Conservation (phyloP, 2,797 vertebrate genomes). For the Delichon dasypus region DNA sequence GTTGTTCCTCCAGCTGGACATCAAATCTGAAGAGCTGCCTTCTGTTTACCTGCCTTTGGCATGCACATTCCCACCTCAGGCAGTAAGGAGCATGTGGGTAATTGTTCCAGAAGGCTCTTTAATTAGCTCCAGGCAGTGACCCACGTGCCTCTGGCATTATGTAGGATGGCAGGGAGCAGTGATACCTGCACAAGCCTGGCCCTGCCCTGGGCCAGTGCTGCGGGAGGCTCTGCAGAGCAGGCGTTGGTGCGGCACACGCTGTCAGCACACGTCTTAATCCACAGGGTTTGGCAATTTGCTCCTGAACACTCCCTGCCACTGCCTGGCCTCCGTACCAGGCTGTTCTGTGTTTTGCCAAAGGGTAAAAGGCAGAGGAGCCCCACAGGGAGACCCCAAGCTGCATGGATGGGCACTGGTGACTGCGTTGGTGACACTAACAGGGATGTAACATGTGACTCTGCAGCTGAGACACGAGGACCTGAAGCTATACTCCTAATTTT, state of each 20-base stretch:
- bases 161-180: neutral
- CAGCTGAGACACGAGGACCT: neutral
- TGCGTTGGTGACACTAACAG: rapidly evolving
- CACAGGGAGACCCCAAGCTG: neutral
- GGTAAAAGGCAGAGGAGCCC: neutral
- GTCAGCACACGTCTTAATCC: conserved; percentile 32
- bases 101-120: conserved; percentile 2
- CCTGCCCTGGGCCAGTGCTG: neutral
- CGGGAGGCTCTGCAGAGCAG: neutral
- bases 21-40: neutral
- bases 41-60: neutral
- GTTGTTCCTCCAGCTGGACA: neutral
- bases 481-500: neutral
- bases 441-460: neutral
- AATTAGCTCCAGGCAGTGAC: neutral
- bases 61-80: neutral
- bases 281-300: conserved; percentile 5
- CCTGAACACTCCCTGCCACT: neutral
- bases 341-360: neutral
- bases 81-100: neutral
- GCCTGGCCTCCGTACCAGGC: neutral
- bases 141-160: neutral
- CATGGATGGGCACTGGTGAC: neutral
- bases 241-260: neutral
- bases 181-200: conserved; percentile 28